Conservation (phyloP, 2,113 vertebrate genomes). For the Trichechus manatus region DNA sequence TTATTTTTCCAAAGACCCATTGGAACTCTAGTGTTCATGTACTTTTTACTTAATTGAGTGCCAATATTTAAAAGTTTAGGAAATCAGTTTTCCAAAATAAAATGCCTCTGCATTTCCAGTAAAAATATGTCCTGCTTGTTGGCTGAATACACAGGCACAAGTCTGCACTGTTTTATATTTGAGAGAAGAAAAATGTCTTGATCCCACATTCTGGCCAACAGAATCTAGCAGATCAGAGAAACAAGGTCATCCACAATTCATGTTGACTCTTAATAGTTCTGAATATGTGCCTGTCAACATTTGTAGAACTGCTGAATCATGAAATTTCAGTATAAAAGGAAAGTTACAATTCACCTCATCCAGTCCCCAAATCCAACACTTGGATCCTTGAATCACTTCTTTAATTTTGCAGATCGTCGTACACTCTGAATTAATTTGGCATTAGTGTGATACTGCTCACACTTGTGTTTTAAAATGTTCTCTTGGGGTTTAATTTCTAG, state of each 20-base stretch:
- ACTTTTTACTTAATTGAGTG: not conserved
- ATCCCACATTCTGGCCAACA: not conserved
- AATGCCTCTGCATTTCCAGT: slow-evolving; percentile 11
- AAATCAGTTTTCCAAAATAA: slow-evolving; percentile 9
- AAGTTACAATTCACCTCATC: not conserved
- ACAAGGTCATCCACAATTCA: not conserved
- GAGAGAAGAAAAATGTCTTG: not conserved
- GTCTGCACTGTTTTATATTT: not conserved
- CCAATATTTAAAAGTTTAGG: slow-evolving; percentile 26
- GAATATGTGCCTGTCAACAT: not conserved
- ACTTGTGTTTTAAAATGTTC: slow-evolving; percentile 67
- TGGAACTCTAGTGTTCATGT: slow-evolving; percentile 16
- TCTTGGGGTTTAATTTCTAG: slow-evolving; percentile 73
- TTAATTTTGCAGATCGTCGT: slow-evolving; percentile 31
- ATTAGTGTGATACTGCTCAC: slow-evolving; percentile 6
- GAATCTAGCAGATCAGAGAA: not conserved
- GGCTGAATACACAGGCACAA: not conserved
- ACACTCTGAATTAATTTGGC: slow-evolving; percentile 36
- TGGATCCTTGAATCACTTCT: not conserved
- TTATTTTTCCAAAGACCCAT: not conserved
- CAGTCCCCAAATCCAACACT: not conserved
- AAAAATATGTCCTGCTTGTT: slow-evolving; percentile 16
- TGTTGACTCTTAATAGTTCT: not conserved
- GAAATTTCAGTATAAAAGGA: not conserved
- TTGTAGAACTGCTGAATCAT: not conserved